Conservation (phyloP, 2,888 invertebrate species). For the Hemistola chrysoprasaria region DNA sequence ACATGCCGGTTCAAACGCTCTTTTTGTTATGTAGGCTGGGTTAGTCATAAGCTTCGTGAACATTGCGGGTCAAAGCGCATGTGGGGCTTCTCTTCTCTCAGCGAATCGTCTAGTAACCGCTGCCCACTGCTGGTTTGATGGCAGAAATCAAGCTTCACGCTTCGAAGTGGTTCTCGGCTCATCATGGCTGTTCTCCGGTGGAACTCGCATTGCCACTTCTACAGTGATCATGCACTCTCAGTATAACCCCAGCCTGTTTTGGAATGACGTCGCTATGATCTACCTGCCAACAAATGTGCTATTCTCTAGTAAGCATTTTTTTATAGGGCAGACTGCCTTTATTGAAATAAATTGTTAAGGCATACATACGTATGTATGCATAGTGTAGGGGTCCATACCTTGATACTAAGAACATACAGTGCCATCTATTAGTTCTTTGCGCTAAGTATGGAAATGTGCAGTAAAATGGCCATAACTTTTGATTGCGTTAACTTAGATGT, state of each 20-base stretch:
- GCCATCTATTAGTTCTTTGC: no score
- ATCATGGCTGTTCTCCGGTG: constrained; percentile 43
- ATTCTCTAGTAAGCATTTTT: constrained; percentile 41
- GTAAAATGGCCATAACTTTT: no score
- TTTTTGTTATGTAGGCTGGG: neutral
- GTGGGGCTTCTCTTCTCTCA: constrained; percentile 47
- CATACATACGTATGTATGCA: no score
- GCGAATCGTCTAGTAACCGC: constrained; percentile 51
- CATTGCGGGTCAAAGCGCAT: constrained; percentile 11
- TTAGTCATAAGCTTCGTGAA: neutral
- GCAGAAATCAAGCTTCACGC: constrained; percentile 37
- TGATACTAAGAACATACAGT: no score
- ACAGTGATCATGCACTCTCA: constrained; percentile 48
- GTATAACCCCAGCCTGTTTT: constrained; percentile 34
- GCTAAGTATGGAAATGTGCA: no score
- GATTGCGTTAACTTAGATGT: no score
- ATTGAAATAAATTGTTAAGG: no score
- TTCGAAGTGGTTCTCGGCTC: constrained; percentile 50
- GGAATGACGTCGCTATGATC: constrained; percentile 56
- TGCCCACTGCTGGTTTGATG: constrained; percentile 61
- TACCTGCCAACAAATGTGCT: constrained; percentile 39
- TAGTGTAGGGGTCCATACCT: no score
- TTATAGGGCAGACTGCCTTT: no score
- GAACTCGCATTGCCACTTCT: constrained; percentile 41
- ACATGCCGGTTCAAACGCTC: constrained; percentile 1